Conservation (phyloP, 2,113 vertebrate species). For the Elephas maximus region DNA sequence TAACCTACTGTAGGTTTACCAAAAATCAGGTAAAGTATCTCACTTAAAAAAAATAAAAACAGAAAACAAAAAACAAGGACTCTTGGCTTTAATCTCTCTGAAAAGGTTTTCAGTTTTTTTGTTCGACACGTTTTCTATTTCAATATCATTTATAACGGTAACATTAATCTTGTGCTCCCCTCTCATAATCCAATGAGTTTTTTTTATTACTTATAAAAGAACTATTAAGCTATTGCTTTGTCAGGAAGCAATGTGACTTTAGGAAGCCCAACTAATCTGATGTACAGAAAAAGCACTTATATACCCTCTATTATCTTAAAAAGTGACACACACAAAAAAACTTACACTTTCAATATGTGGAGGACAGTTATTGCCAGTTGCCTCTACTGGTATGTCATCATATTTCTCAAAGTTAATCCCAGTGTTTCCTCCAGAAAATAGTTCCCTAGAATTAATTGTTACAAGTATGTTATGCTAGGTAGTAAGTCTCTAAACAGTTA, state of each 20-base stretch:
- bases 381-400: constrained; percentile 98
- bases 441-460: constrained; percentile 89
- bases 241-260: no score
- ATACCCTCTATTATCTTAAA: neutral
- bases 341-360: constrained; percentile 97
- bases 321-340: neutral
- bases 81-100: neutral
- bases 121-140: neutral
- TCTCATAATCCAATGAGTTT: neutral
- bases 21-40: no score
- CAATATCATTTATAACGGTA: neutral
- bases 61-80: no score
- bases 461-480: neutral
- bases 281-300: no score
- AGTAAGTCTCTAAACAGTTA: neutral
- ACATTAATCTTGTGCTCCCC: neutral
- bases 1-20: no score
- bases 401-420: constrained; percentile 99
- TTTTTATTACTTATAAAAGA: neutral
- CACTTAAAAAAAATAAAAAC: no score
- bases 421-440: constrained; percentile 96
- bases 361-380: constrained; percentile 95
- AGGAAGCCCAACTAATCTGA: no score
- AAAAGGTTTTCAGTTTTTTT: neutral
- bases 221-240: neutral